These are phyloP conservation scores for Platycheirus albimanus DNA, from an alignment of 2,888 invertebrate genomes.

Conservation along the genomic window DNA sequence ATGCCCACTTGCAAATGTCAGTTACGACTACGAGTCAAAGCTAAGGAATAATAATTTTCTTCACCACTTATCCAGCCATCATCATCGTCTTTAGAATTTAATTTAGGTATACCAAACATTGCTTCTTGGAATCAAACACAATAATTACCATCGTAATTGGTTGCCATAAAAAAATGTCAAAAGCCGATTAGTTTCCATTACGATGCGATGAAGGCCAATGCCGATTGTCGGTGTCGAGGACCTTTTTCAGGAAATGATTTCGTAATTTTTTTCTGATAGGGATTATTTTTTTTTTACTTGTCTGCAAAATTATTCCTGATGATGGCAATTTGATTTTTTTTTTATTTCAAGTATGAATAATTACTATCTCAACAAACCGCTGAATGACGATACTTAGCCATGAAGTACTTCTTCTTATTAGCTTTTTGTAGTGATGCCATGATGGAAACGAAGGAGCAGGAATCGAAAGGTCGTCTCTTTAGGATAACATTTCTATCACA, in stretches of 20 bases:
- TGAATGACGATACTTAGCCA: not conserved
- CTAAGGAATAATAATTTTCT: not conserved
- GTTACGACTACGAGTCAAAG: no score
- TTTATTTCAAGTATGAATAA: not conserved
- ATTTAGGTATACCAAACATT: not conserved
- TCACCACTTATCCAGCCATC: not conserved
- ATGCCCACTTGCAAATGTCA: no score
- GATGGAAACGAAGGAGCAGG: not conserved
- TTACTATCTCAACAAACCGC: not conserved
- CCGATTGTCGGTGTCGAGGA: not conserved
- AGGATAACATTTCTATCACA: no score
- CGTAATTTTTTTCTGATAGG: not conserved
- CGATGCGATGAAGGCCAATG: not conserved
- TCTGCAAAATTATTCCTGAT: not conserved
- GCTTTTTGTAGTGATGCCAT: not conserved
- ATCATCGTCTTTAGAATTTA: not conserved
- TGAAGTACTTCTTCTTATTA: not conserved
- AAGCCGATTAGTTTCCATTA: not conserved
- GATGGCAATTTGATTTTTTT: not conserved
- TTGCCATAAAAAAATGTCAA: not conserved
- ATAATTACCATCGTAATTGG: not conserved
- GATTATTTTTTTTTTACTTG: not conserved
- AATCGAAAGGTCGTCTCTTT: no score
- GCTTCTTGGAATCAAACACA: not conserved
- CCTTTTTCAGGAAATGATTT: not conserved